phyloP scores from a whole-genome alignment of 2,888 invertebrate species.

The Pecten maximus region DNA sequence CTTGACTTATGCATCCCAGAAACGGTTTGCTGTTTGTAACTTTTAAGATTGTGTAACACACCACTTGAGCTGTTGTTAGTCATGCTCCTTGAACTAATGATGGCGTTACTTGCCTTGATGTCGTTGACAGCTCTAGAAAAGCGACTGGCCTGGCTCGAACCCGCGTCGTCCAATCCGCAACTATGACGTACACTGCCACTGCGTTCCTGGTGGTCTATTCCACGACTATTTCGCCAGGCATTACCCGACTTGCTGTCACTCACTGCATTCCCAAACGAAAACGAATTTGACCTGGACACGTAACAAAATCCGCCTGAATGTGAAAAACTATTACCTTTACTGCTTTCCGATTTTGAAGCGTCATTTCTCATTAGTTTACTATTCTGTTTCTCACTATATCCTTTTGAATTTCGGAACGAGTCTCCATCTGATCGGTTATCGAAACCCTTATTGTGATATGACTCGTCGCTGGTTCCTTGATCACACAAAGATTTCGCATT shows the following conservation, averaged over 20 bases:
- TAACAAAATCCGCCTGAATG: conserved; percentile 8
- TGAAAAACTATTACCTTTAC: neutral
- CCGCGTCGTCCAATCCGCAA: neutral
- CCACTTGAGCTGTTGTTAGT: neutral
- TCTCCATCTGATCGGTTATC: neutral
- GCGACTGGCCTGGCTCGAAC: neutral
- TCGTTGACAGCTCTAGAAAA: neutral
- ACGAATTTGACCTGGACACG: neutral
- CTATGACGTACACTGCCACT: neutral
- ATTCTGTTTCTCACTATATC: neutral
- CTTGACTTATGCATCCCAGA: neutral
- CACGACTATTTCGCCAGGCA: neutral
- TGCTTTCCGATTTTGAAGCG: neutral
- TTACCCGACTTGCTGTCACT: neutral
- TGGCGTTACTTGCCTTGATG: neutral
- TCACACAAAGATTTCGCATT: neutral
- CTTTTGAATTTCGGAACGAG: neutral
- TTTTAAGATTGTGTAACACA: neutral
- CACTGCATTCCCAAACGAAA: conserved; percentile 18
- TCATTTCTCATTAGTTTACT: neutral
- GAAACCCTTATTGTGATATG: neutral
- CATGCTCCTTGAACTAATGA: neutral
- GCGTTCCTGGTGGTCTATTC: neutral
- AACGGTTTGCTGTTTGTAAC: neutral
- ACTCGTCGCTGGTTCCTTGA: neutral